Percentiles rank a stretch among this genome's conserved stretches.
Conservation (phyloP, 2,113 vertebrate species). For the Antennarius striatus region DNA sequence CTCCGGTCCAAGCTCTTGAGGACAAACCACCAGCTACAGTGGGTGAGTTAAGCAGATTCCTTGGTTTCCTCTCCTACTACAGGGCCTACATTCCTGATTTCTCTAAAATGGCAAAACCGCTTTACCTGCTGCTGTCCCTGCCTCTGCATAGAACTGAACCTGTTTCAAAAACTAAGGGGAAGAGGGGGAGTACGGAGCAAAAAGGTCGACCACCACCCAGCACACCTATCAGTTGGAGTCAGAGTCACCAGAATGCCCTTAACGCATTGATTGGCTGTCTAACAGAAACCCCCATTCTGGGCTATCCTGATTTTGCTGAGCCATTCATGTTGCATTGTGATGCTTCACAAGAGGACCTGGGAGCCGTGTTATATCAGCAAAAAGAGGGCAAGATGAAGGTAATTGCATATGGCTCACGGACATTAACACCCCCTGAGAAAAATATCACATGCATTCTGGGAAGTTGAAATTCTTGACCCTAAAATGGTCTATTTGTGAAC, state of each 20-base stretch:
- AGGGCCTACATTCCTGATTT: neutral
- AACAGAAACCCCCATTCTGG: neutral
- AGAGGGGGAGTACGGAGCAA: neutral
- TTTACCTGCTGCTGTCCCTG: too few relatives aligned
- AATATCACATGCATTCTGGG: conserved; percentile 35
- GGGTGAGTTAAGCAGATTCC: neutral
- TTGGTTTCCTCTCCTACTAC: conserved; percentile 3
- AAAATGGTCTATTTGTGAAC: conserved; percentile 8
- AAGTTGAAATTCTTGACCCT: conserved; percentile 9
- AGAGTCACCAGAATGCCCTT: conserved; percentile 9
- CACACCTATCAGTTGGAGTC: conserved; percentile 25
- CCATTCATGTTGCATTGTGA: too few relatives aligned
- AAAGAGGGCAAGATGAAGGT: conserved; percentile 5
- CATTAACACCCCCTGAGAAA: conserved; percentile 20
- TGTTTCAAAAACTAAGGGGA: neutral
- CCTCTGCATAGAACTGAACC: too few relatives aligned
- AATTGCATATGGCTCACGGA: conserved; percentile 26
- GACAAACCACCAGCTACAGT: neutral
- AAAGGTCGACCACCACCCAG: neutral
- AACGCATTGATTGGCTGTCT: neutral
- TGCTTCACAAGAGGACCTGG: too few relatives aligned
- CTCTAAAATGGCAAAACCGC: neutral
- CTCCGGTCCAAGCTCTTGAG: neutral
- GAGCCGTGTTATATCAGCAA: neutral
- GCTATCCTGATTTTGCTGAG: conserved; percentile 14